Evolutionary conservation across 2,113 vertebrate species (phyloP).

Genomic region (Aspidoscelis tigris): DNA sequence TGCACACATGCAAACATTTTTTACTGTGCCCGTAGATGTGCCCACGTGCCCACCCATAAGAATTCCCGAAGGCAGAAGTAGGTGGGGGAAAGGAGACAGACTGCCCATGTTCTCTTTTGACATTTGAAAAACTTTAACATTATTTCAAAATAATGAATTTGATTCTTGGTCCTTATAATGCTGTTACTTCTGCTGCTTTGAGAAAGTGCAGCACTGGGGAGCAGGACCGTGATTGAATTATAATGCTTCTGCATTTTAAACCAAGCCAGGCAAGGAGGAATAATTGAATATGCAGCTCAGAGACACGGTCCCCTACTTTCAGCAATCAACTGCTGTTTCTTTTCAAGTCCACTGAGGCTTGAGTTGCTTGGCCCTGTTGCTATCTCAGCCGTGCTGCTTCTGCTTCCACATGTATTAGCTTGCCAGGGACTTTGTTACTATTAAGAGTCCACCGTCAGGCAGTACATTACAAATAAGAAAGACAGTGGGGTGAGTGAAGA

Average conservation of each 20-base stretch:
- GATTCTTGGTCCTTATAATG: constrained; percentile 64
- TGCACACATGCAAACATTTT: no score
- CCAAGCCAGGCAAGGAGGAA: constrained; percentile 30
- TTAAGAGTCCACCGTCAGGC: constrained; percentile 60
- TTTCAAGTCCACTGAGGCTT: constrained; percentile 52
- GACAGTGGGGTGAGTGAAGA: background rate
- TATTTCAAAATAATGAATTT: constrained; percentile 59
- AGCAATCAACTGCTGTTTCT: constrained; percentile 53
- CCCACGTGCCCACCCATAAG: no score
- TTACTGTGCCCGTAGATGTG: no score
- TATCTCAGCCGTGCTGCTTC: constrained; percentile 58
- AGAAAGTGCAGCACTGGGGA: constrained; percentile 45
- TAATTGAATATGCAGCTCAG: constrained; percentile 40
- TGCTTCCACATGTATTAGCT: constrained; percentile 63
- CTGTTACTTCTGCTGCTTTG: constrained; percentile 57
- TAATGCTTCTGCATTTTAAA: constrained; percentile 56
- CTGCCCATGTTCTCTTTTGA: constrained; percentile 46
- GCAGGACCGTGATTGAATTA: constrained; percentile 50
- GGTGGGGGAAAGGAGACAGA: constrained; percentile 33
- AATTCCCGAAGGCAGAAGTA: constrained; percentile 20
- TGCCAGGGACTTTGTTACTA: constrained; percentile 68
- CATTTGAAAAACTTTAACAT: constrained; percentile 55
- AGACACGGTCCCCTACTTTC: constrained; percentile 41
- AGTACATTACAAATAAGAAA: constrained; percentile 61
- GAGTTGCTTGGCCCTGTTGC: constrained; percentile 49